Evolutionary conservation across 2,797 vertebrate genomes (phyloP).

Genomic region (Danio aesculapii): DNA sequence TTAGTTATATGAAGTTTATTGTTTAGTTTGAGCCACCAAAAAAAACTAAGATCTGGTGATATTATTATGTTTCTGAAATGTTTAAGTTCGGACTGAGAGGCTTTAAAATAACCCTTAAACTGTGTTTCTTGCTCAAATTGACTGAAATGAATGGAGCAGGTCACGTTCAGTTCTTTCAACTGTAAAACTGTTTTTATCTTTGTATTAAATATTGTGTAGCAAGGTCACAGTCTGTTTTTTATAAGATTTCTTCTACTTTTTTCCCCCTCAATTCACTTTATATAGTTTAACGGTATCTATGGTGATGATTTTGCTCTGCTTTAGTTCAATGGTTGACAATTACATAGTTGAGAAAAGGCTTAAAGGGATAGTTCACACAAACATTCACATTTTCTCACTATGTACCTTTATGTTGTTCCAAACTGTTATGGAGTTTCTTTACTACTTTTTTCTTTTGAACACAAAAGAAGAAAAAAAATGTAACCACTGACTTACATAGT

Average conservation of each 20-base stretch:
- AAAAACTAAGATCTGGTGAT: too few species aligned
- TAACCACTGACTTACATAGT: too few species aligned
- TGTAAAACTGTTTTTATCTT: conserved; percentile 13
- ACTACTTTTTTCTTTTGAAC: too few species aligned
- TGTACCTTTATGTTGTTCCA: too few species aligned
- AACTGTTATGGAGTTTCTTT: too few species aligned
- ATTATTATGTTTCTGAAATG: neutral
- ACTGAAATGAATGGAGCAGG: neutral
- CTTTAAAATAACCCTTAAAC: neutral
- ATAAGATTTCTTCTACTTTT: conserved; percentile 3
- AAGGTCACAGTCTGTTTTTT: conserved; percentile 19
- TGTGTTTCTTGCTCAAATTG: neutral
- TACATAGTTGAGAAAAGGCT: neutral
- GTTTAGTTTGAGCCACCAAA: neutral
- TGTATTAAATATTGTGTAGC: conserved; percentile 37
- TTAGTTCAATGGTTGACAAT: conserved; percentile 50
- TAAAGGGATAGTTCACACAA: too few species aligned
- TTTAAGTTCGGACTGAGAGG: neutral
- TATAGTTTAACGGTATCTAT: conserved; percentile 52
- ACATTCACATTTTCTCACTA: too few species aligned
- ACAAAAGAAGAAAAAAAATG: too few species aligned
- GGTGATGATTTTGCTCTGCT: conserved; percentile 51
- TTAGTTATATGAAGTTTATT: neutral
- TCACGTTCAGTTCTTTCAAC: neutral
- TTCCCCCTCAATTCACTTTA: conserved; percentile 6